phyloP scores from a whole-genome alignment of 2,797 vertebrate species.

The Alauda arvensis region DNA sequence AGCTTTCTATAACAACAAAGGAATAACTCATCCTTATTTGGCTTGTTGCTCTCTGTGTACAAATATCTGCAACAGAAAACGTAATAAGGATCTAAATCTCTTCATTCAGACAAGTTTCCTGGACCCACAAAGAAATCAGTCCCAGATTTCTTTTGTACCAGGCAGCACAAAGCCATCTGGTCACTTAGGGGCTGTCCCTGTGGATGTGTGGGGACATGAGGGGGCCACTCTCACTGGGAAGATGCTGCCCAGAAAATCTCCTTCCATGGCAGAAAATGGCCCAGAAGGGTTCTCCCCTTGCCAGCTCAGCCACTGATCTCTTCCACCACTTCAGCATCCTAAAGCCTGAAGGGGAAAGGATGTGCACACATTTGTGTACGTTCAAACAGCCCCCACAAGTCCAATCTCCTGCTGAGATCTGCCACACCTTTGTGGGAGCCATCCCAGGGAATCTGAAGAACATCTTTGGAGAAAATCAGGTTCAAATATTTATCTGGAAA shows the following conservation, averaged over 20 bases:
- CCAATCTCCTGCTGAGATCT: not conserved
- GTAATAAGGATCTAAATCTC: not conserved
- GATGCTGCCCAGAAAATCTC: not conserved
- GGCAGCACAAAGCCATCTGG: not conserved
- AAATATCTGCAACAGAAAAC: not conserved
- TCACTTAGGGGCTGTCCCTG: not conserved
- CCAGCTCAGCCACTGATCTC: not conserved
- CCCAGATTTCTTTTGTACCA: rapidly evolving
- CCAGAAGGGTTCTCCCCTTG: not conserved
- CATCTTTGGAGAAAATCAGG: not conserved
- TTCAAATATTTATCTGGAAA: not conserved
- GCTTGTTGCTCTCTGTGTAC: not conserved
- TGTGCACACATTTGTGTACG: rapidly evolving
- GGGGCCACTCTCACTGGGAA: not conserved
- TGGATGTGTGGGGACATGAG: rapidly evolving
- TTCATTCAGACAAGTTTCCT: not conserved
- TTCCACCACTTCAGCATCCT: not conserved
- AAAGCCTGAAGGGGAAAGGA: not conserved
- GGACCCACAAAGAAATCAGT: not conserved
- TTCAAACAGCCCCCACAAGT: rapidly evolving
- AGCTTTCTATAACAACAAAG: not conserved
- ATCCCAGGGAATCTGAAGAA: not conserved
- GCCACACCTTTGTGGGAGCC: rapidly evolving
- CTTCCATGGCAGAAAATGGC: not conserved
- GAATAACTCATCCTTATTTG: not conserved